Percentiles rank a stretch among this genome's conserved stretches.
Evolutionary conservation across 2,888 invertebrate species (phyloP).

Genomic region (Parnassius apollo): DNA sequence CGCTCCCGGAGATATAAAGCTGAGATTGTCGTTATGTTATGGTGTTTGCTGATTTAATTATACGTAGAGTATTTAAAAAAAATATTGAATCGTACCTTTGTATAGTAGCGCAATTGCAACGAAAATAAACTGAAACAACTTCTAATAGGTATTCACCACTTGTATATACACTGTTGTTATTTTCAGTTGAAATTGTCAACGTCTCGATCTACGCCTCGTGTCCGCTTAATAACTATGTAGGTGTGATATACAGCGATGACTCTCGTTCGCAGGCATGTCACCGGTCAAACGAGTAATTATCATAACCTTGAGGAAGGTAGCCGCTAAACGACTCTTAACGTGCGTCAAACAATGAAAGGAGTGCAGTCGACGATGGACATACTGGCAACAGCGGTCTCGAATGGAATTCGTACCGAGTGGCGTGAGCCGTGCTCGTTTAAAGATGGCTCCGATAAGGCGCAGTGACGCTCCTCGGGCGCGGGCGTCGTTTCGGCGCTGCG

Average conservation of each 20-base stretch:
- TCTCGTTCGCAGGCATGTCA: conserved; percentile 59
- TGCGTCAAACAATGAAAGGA: conserved; percentile 59
- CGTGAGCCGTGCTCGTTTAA: conserved; percentile 75
- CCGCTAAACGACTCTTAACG: conserved; percentile 48
- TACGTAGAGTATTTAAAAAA: too few species aligned
- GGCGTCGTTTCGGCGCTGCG: conserved; percentile 65
- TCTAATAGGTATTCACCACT: background rate
- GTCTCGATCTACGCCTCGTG: conserved; percentile 1
- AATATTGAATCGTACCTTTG: too few species aligned
- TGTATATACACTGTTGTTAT: conserved; percentile 1
- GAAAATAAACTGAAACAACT: background rate
- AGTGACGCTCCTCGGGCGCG: conserved; percentile 74
- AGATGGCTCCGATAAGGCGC: conserved; percentile 79
- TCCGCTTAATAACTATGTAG: conserved; percentile 10
- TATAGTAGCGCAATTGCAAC: too few species aligned
- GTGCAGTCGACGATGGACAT: conserved; percentile 57
- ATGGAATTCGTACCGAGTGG: conserved; percentile 74
- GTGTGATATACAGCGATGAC: conserved; percentile 38
- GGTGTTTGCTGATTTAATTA: background rate
- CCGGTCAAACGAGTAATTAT: conserved; percentile 66
- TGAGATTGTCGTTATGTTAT: background rate
- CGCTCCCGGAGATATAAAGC: conserved; percentile 4
- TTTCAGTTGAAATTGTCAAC: conserved; percentile 12
- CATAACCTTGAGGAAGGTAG: conserved; percentile 64
- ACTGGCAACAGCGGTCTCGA: conserved; percentile 54